Conservation (phyloP, 2,113 vertebrate species). For the Petrocephalus zakoni region DNA sequence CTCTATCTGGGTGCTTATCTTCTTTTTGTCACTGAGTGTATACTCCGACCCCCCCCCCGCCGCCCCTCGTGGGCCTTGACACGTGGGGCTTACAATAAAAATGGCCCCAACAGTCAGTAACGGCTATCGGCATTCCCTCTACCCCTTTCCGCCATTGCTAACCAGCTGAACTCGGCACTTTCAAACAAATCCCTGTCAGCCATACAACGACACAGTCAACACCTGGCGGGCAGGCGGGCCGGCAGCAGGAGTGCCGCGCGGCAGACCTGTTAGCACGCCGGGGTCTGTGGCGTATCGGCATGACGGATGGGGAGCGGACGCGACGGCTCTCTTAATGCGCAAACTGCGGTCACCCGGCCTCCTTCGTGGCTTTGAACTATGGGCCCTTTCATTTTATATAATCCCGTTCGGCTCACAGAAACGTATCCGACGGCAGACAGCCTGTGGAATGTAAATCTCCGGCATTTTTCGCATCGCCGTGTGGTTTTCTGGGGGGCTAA, state of each 20-base stretch:
- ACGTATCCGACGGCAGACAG: constrained; percentile 40
- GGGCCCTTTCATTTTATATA: constrained; percentile 28
- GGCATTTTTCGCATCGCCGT: constrained; percentile 58
- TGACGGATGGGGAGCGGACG: background rate
- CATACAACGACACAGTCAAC: constrained; percentile 21
- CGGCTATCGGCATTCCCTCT: background rate
- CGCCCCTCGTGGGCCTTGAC: background rate
- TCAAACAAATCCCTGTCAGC: background rate
- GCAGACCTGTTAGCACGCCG: background rate
- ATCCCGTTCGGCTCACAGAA: constrained; percentile 34
- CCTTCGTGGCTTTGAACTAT: constrained; percentile 15
- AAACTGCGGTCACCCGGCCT: constrained; percentile 16
- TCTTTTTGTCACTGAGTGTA: too few species aligned
- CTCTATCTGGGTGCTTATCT: too few species aligned
- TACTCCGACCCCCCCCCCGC: background rate
- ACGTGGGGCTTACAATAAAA: background rate
- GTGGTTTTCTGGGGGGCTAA: constrained; percentile 53
- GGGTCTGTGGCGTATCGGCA: background rate
- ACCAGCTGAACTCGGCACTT: too few species aligned
- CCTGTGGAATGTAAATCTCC: constrained; percentile 60
- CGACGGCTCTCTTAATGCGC: background rate
- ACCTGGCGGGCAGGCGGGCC: constrained; percentile 2
- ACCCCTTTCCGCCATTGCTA: background rate
- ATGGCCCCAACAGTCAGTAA: background rate
- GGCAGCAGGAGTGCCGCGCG: background rate